Evolutionary conservation across 1,140 invertebrate genomes (phyloP).

Genomic region (Planococcus citri): DNA sequence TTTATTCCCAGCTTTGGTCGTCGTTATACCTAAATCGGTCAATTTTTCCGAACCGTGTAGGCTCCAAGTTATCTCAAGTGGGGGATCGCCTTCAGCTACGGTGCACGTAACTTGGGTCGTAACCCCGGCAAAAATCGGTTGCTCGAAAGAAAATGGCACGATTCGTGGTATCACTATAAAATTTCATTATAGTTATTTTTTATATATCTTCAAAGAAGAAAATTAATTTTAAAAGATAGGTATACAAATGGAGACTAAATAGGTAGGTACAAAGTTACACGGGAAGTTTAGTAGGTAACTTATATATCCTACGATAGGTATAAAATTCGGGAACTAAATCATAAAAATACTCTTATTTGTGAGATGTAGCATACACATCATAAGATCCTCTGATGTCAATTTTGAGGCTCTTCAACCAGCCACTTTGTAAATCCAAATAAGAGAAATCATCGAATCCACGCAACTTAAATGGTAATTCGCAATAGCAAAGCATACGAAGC

Average conservation of each 20-base stretch:
- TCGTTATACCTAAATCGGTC: slow-evolving; percentile 31
- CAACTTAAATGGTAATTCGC: too few species aligned
- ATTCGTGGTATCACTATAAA: slow-evolving; percentile 49
- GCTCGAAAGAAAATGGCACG: slow-evolving; percentile 46
- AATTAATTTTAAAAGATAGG: neutral
- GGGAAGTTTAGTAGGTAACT: neutral
- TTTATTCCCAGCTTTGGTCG: slow-evolving; percentile 47
- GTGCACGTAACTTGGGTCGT: slow-evolving; percentile 33
- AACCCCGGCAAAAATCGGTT: slow-evolving; percentile 37
- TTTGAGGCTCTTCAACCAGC: too few species aligned
- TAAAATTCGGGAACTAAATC: neutral
- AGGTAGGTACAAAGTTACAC: neutral
- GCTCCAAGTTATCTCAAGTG: slow-evolving; percentile 31
- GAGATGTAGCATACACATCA: too few species aligned
- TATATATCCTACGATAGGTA: neutral
- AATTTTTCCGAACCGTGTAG: slow-evolving; percentile 29
- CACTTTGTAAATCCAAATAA: too few species aligned
- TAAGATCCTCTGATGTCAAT: too few species aligned
- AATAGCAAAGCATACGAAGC: too few species aligned
- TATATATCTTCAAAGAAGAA: neutral
- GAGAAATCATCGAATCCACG: too few species aligned
- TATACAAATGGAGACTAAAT: neutral
- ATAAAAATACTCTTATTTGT: neutral
- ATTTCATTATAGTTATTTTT: neutral
- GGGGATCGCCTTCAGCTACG: slow-evolving; percentile 34